Evolutionary conservation across 1,140 invertebrate genomes (phyloP), one percentile per base, ranked within the genome.

Genomic region (Geopemphigus sp.): DNA sequence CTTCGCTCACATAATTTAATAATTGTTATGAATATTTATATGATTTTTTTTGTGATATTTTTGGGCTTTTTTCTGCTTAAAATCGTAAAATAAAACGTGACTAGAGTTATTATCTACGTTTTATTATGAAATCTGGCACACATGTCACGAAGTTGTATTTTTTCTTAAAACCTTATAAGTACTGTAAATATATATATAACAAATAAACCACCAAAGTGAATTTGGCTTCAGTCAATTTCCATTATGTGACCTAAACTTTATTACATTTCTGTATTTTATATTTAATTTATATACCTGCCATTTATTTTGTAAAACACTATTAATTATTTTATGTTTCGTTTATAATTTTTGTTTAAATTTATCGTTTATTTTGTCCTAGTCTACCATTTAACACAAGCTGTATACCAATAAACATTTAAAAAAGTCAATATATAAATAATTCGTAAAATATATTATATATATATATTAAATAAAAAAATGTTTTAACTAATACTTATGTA

Each of bases 81-180:
- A 61, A 22, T 22, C 57, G 57, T 63, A 59, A 78, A 61, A 61
- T 78, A 61, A 59, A 47, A 78, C 73, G 73, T 78, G 73, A 78
- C 73, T 78, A 19, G 56, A 78, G 73, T 78, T 47, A 29, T 32
- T 26, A 26, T 56, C 22, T 32, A 61, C n/a, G 39, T 61, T 78
- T 59, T 74, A 50, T 50, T 47, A 53, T 47, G 57, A 61, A n/a
- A 78, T 78, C 73, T 78, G 73, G 73, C 73, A 78, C 56, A 78
- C 73, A 61, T 78, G 73, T 78, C 73, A 78, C 73, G 57, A n/a
- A 78, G 19, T 78, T 61, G 26, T 78, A 24, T 78, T 22, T 61
- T 61, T n/a, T 47, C 39, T 61, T 24, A 78, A 78, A 76, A 78
- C 56, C 73, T 78, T 29, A 15, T 22, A 39, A 39, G 32, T 39